Evolutionary conservation across 2,888 invertebrate species (phyloP).

Genomic region (Syritta pipiens): DNA sequence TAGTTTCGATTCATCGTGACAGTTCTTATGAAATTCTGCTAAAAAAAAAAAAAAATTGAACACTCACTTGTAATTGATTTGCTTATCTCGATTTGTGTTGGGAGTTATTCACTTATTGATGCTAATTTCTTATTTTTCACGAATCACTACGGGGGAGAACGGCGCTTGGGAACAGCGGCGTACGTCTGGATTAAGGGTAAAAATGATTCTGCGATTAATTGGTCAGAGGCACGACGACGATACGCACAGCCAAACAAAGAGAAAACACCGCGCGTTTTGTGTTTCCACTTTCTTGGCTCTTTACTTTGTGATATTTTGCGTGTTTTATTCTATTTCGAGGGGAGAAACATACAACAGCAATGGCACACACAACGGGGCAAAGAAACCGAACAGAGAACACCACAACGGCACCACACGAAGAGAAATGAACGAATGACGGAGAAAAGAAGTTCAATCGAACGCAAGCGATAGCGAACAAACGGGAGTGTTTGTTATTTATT

Average conservation of each 20-base stretch:
- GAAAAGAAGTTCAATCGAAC: background rate
- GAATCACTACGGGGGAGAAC: background rate
- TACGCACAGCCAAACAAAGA: conserved; percentile 4
- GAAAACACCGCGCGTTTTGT: conserved; percentile 9
- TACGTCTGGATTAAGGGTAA: conserved; percentile 6
- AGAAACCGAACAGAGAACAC: background rate
- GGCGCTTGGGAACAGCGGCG: conserved; percentile 15
- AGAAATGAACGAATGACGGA: conserved; percentile 30
- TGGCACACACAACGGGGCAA: background rate
- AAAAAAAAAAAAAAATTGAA: conserved; percentile 8
- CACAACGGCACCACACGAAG: conserved; percentile 5
- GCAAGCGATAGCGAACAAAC: background rate
- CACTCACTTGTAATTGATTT: conserved; percentile 37
- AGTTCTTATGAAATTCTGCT: too few relatives aligned
- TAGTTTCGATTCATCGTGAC: too few relatives aligned
- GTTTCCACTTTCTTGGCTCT: background rate
- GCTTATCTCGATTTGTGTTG: conserved; percentile 28
- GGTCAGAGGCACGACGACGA: background rate
- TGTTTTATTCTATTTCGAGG: background rate
- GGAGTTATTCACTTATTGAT: conserved; percentile 2
- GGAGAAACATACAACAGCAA: background rate
- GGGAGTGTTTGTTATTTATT: background rate
- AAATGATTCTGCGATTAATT: conserved; percentile 7
- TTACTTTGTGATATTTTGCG: conserved; percentile 1
- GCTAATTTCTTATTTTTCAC: background rate